phyloP scores from a whole-genome alignment of 2,888 invertebrate genomes.

The Epinotia demarniana region DNA sequence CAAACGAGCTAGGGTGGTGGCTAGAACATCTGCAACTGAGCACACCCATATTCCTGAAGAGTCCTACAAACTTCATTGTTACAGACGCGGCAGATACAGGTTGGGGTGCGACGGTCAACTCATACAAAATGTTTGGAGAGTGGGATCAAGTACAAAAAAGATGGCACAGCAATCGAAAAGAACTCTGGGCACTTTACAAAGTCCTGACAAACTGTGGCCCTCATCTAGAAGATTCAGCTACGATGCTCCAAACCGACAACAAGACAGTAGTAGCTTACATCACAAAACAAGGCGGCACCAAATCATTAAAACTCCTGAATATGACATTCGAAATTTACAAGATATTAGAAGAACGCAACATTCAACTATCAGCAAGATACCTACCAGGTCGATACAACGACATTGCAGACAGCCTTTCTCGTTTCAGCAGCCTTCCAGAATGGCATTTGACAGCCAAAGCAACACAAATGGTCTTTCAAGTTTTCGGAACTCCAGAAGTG shows the following conservation, averaged over 20 bases:
- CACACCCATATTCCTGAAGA: background rate
- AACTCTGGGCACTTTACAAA: background rate
- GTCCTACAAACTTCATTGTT: background rate
- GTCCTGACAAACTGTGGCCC: background rate
- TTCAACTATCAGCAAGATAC: slow-evolving; percentile 5
- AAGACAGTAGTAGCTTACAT: slow-evolving; percentile 35
- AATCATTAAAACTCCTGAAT: background rate
- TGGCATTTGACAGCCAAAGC: slow-evolving; percentile 35
- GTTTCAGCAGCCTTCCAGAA: background rate
- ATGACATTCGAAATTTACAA: background rate
- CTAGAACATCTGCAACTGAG: background rate
- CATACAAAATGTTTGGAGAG: background rate
- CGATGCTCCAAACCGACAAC: slow-evolving; percentile 1
- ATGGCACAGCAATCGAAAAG: slow-evolving; percentile 1
- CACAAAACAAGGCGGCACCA: slow-evolving; percentile 20
- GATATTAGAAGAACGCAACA: background rate
- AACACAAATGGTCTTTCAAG: slow-evolving; percentile 37
- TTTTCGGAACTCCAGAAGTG: slow-evolving; percentile 34
- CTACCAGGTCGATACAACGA: slow-evolving; percentile 9
- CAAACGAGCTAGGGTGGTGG: background rate
- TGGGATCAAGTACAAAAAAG: background rate
- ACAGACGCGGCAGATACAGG: slow-evolving; percentile 33
- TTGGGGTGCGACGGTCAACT: slow-evolving; percentile 42
- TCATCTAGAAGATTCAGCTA: background rate
- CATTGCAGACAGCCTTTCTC: slow-evolving; percentile 17